Base-by-base conservation (phyloP, 2,113 vertebrate species). In the Austrofundulus limnaeus region DNA sequence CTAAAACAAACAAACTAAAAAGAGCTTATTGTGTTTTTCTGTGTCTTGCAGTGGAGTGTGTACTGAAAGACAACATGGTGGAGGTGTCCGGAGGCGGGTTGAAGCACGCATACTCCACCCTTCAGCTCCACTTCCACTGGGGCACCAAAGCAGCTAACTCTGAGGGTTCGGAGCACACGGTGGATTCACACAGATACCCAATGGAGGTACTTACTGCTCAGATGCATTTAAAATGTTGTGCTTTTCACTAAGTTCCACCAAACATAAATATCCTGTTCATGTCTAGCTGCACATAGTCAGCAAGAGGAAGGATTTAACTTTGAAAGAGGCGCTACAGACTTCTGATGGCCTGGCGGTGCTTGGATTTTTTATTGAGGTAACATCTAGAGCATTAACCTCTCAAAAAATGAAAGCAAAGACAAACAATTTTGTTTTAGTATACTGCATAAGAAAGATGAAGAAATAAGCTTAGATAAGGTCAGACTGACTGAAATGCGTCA, bases 121-220 rank as follows among this genome's bases (percentile, higher is more conserved):
- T 87, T 17, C 72, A 91, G 84, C 81, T 92, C 52, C 90, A 92
- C 65, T 72, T 92, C 55, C 91, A 91, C 24, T 92, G 91, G 88
- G 91, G 88, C 14, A 15, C 58, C 1, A 1, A 11, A 2, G 28
- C 45, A 0, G 1, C 24, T 0, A 8, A 17, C 15, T 68, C 81
- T 2, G 2, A 47, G 0, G 91, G 90, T 13, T 91, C 90, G 0
- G 91, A 91, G 72, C 89, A 92, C 66, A 66, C 41, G 0, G 15
- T 91, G 28, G 39, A 91, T 38, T 69, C 72, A 11, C 66, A 66
- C 25, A 73, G 34, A 37, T 90, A 80, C 57, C 79, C 86, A 4
- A 92, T 91, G 90, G 90, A 90, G 89, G 91, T 91, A 52, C 2
- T 2, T 0, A 9, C 8, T 13, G 2, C 0, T 3, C 14, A 21